Percentiles rank a stretch among this genome's conserved stretches.
Evolutionary conservation across 2,888 invertebrate species (phyloP).

Genomic region (Lycophotia porphyrea): DNA sequence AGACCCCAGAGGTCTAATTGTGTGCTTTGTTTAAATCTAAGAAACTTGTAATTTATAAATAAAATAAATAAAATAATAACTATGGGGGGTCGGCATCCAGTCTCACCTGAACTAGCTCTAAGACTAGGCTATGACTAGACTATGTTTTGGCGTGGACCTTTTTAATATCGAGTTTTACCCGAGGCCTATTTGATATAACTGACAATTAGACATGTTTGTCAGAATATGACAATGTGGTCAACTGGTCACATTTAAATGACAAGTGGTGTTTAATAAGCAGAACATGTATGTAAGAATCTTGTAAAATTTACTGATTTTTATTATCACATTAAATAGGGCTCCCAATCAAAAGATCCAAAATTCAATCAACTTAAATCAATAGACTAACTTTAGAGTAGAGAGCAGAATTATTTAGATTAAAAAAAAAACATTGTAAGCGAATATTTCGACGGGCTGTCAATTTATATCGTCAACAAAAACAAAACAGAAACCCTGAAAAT

Average conservation of each 20-base stretch:
- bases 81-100: background rate
- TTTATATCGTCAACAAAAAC: background rate
- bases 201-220: background rate
- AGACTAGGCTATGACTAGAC: no score
- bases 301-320: background rate
- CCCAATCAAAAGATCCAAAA: background rate
- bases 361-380: background rate
- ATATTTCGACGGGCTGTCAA: background rate
- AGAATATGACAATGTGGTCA: background rate
- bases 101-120: background rate
- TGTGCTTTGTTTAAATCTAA: no score
- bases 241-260: background rate
- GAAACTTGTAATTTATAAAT: no score
- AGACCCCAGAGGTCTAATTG: no score
- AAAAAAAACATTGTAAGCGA: background rate
- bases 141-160: background rate
- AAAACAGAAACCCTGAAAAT: constrained; percentile 12
- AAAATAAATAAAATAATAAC: no score
- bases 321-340: background rate
- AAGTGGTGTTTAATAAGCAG: background rate
- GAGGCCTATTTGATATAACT: background rate
- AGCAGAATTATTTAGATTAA: no score
- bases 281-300: background rate
- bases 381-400: no score
- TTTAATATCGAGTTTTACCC: background rate